Percentiles rank a stretch among this genome's conserved stretches.
Evolutionary conservation across 2,113 vertebrate genomes (phyloP).

Genomic region (Perca flavescens): DNA sequence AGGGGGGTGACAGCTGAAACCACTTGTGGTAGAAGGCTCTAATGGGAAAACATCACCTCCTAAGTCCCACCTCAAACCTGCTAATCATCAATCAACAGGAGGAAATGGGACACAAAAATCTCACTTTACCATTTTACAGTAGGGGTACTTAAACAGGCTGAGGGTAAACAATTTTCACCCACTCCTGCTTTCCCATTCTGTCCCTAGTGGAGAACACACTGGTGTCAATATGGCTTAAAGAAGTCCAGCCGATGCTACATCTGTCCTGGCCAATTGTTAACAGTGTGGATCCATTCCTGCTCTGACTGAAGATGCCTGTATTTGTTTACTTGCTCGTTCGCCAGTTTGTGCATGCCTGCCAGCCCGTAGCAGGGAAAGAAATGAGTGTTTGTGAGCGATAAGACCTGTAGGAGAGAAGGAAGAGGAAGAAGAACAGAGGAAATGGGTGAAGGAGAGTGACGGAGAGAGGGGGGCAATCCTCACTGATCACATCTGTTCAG

Average conservation of each 20-base stretch:
- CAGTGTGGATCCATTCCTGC: slow-evolving; percentile 59
- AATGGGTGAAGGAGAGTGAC: slow-evolving; percentile 45
- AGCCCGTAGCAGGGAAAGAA: slow-evolving; percentile 48
- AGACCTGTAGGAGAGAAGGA: slow-evolving; percentile 68
- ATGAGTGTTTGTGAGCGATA: slow-evolving; percentile 74
- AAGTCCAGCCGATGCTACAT: slow-evolving; percentile 56
- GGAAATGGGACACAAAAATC: slow-evolving; percentile 38
- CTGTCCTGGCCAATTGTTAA: slow-evolving; percentile 60
- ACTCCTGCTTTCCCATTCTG: slow-evolving; percentile 12
- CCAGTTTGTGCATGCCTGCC: slow-evolving; percentile 46
- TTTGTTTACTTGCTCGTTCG: slow-evolving; percentile 59
- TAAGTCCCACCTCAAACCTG: slow-evolving; percentile 45
- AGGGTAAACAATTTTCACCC: slow-evolving; percentile 41
- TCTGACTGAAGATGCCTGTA: slow-evolving; percentile 19
- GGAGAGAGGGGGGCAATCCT: slow-evolving; percentile 43
- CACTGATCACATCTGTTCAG: slow-evolving; percentile 69
- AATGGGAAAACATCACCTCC: slow-evolving; percentile 51
- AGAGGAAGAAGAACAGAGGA: slow-evolving; percentile 40
- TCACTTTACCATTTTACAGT: slow-evolving; percentile 20
- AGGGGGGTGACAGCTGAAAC: slow-evolving; percentile 57
- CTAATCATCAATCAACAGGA: slow-evolving; percentile 58
- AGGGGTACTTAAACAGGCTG: slow-evolving; percentile 14
- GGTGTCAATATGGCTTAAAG: slow-evolving; percentile 63
- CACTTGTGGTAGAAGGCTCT: slow-evolving; percentile 43
- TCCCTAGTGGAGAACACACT: slow-evolving; percentile 46